Evolutionary conservation across 1,140 invertebrate species (phyloP).

Genomic region (Drosophila tropicalis): DNA sequence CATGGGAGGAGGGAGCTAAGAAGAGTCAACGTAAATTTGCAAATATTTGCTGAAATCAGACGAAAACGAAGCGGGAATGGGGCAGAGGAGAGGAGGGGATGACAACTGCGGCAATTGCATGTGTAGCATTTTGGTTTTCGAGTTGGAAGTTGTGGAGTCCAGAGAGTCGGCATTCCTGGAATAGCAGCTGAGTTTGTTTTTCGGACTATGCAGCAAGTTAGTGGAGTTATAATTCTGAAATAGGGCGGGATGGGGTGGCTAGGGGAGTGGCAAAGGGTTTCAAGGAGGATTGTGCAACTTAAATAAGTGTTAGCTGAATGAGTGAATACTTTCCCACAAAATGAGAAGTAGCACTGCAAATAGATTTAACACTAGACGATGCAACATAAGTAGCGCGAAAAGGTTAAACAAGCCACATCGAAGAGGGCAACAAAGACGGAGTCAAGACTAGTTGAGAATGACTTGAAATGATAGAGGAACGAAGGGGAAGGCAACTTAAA

Average conservation of each 20-base stretch:
- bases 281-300: slow-evolving; percentile 16
- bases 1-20: background rate
- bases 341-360: slow-evolving; percentile 31
- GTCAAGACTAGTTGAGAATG: background rate
- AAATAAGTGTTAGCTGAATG: slow-evolving; percentile 47
- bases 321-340: slow-evolving; percentile 21
- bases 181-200: slow-evolving; percentile 60
- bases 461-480: background rate
- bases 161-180: slow-evolving; percentile 43
- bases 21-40: slow-evolving; percentile 76
- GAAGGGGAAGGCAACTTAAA: background rate
- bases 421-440: background rate
- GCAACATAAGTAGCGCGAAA: background rate
- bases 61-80: slow-evolving; percentile 50
- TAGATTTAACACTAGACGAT: slow-evolving; percentile 26
- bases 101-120: slow-evolving; percentile 39
- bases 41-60: slow-evolving; percentile 78
- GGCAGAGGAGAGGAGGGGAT: slow-evolving; percentile 19
- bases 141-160: slow-evolving; percentile 3
- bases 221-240: slow-evolving; percentile 8
- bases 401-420: slow-evolving; percentile 1
- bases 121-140: slow-evolving; percentile 21
- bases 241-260: background rate
- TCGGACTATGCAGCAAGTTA: slow-evolving; percentile 42
- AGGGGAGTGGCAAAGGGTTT: slow-evolving; percentile 2